Percentiles rank a stretch among this genome's conserved stretches.
phyloP scores from a whole-genome alignment of 2,888 invertebrate species.

The Embidobia sp. region DNA sequence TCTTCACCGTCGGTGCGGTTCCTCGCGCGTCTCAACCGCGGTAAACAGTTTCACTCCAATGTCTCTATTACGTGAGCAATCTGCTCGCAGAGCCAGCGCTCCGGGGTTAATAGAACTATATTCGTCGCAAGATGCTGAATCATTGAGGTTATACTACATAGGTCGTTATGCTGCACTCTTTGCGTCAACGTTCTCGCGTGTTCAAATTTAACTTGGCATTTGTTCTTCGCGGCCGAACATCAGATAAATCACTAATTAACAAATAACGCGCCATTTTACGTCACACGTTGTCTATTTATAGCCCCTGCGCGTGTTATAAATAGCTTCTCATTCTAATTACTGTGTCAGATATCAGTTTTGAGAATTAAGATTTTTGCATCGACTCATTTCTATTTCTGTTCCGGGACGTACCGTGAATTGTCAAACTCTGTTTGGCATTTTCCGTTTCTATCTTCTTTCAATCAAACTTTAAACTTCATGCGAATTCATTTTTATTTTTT shows the following conservation, averaged over 20 bases:
- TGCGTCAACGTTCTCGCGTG: conserved; percentile 21
- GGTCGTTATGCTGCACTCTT: conserved; percentile 17
- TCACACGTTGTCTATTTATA: conserved; percentile 18
- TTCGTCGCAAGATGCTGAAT: conserved; percentile 24
- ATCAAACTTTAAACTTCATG: too few relatives aligned
- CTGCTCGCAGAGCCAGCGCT: too few relatives aligned
- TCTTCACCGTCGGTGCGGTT: too few relatives aligned
- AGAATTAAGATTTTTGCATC: conserved; percentile 3
- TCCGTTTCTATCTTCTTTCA: too few relatives aligned
- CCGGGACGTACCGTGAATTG: too few relatives aligned
- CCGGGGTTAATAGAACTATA: conserved; percentile 20
- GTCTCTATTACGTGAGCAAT: too few relatives aligned
- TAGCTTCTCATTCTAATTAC: conserved; percentile 19
- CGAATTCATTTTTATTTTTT: too few relatives aligned
- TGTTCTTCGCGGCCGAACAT: conserved; percentile 7
- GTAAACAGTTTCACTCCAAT: too few relatives aligned
- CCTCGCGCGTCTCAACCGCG: too few relatives aligned
- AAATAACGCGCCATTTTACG: conserved; percentile 16
- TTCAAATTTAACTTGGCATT: conserved; percentile 18
- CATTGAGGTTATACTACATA: conserved; percentile 18
- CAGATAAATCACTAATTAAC: conserved; percentile 29
- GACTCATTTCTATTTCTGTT: too few relatives aligned
- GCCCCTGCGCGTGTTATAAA: conserved; percentile 1
- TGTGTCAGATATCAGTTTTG: conserved; percentile 18
- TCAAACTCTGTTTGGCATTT: too few relatives aligned